phyloP scores from a whole-genome alignment of 1,140 invertebrate species.

The Danaus melanippus region DNA sequence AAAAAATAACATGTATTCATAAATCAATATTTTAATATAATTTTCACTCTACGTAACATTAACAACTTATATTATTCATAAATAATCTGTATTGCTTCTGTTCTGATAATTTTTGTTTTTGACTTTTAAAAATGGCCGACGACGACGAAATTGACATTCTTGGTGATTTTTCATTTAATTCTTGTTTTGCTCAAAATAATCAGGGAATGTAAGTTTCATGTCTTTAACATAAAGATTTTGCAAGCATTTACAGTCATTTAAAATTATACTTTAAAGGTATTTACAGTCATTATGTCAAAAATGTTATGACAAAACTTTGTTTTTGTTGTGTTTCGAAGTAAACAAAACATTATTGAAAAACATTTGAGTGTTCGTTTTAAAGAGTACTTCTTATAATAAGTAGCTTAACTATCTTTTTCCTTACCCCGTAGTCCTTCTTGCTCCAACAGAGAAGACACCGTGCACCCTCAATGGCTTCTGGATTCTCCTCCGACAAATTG shows the following conservation, averaged over 20 bases:
- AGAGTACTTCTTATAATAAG: neutral
- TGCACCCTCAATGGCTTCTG: slow-evolving; percentile 78
- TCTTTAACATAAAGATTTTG: too few species aligned
- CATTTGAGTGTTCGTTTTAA: neutral
- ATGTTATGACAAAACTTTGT: too few species aligned
- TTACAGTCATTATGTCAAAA: slow-evolving; percentile 1
- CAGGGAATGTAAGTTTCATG: slow-evolving; percentile 59
- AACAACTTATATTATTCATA: too few species aligned
- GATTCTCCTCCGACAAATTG: slow-evolving; percentile 72
- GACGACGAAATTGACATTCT: slow-evolving; percentile 70
- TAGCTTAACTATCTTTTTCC: slow-evolving; percentile 7
- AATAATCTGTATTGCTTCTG: neutral
- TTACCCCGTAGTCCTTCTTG: slow-evolving; percentile 48
- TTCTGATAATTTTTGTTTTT: slow-evolving; percentile 9
- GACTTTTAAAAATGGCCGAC: slow-evolving; percentile 50
- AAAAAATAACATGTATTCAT: too few species aligned
- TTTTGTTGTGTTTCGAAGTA: slow-evolving; percentile 1
- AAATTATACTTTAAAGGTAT: neutral
- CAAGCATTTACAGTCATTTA: neutral
- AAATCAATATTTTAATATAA: too few species aligned
- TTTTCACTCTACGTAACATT: too few species aligned
- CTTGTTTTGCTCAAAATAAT: slow-evolving; percentile 63
- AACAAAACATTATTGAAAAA: slow-evolving; percentile 7
- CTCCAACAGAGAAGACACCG: slow-evolving; percentile 74
- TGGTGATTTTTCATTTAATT: slow-evolving; percentile 70